Evolutionary conservation across 1,140 invertebrate genomes (phyloP).

Genomic region (Holotrichia oblita): DNA sequence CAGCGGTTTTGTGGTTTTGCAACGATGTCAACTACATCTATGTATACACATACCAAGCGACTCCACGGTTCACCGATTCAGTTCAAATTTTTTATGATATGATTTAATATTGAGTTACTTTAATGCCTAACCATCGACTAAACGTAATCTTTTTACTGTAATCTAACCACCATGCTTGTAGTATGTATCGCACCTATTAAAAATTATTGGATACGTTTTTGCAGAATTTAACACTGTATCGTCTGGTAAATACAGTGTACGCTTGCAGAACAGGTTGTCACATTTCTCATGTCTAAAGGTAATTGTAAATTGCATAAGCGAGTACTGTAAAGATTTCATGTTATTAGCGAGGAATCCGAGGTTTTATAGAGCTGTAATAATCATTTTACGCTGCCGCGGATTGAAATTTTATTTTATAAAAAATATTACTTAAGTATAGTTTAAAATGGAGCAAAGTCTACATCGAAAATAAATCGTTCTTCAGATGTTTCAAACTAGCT

Average conservation of each 20-base stretch:
- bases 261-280: neutral
- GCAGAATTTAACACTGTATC: neutral
- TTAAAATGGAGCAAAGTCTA: neutral
- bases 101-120: no score
- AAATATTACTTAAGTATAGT: neutral
- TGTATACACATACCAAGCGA: no score
- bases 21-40: no score
- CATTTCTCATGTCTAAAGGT: neutral
- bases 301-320: neutral
- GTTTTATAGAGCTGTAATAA: neutral
- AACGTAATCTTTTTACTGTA: neutral
- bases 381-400: no score
- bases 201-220: neutral
- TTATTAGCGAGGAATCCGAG: neutral
- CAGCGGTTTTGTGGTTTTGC: no score
- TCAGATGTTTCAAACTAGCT: neutral
- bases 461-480: neutral
- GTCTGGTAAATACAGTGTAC: neutral
- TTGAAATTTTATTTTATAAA: neutral
- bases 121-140: neutral
- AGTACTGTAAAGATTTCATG: neutral
- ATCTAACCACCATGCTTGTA: neutral
- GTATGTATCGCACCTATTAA: neutral
- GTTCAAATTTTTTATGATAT: no score
- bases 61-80: no score